These are phyloP conservation scores for Rattus norvegicus DNA, from an alignment of 2,113 vertebrate genomes.

Conservation along the genomic window GRCr8 NC_086026.1:100890501-100891000, in stretches of 20 bases:
- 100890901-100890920: conserved; percentile 84
- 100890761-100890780: conserved; percentile 99
- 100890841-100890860: conserved; percentile 92
- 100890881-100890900: conserved; percentile 92
- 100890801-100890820: conserved; percentile 98
- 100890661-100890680: conserved; percentile 99
- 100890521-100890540: conserved; percentile 88
- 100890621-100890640: conserved; percentile 99
- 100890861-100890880: conserved; percentile 90
- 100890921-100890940: conserved; percentile 90
- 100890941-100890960: conserved; percentile 92
- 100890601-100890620: conserved; percentile 98
- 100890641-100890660: conserved; percentile 99
- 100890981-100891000: conserved; percentile 89
- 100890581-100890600: conserved; percentile 91
- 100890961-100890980: conserved; percentile 90
- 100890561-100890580: conserved; percentile 88
- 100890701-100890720: conserved; percentile 99
- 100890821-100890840: conserved; percentile 98
- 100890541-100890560: conserved; percentile 83
- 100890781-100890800: conserved; percentile 98
- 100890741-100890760: conserved; percentile 99
- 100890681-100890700: conserved; percentile 99
- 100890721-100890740: conserved; percentile 99
- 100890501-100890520: conserved; percentile 81